Conservation (phyloP, 2,113 vertebrate genomes). For the Electrona antarctica region DNA sequence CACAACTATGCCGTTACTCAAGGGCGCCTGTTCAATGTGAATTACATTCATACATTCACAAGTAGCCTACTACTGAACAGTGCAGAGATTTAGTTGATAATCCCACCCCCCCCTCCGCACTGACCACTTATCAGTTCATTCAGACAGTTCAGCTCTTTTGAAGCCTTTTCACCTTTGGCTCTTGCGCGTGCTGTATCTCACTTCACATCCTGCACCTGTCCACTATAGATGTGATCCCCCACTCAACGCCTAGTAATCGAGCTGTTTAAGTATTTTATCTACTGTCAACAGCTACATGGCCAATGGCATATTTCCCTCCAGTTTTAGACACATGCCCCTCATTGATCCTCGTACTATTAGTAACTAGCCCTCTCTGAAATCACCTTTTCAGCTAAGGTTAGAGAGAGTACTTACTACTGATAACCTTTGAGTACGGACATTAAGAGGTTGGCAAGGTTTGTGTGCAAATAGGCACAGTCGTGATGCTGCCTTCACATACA, state of each 20-base stretch:
- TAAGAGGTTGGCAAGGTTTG: no score
- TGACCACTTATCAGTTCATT: slow-evolving; percentile 53
- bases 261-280: slow-evolving; percentile 41
- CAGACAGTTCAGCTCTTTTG: slow-evolving; percentile 45
- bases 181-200: slow-evolving; percentile 33
- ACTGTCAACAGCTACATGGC: slow-evolving; percentile 43
- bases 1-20: neutral
- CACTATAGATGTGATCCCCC: slow-evolving; percentile 34
- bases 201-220: slow-evolving; percentile 41
- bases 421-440: neutral
- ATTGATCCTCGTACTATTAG: slow-evolving; percentile 10
- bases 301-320: slow-evolving; percentile 14
- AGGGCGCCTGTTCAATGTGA: neutral
- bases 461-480: no score
- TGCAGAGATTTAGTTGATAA: neutral
- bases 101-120: slow-evolving; percentile 16
- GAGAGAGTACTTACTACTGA: neutral
- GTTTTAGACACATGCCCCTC: slow-evolving; percentile 6
- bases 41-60: neutral
- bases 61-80: neutral
- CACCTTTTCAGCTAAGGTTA: neutral
- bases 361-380: slow-evolving; percentile 7
- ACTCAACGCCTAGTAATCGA: slow-evolving; percentile 36
- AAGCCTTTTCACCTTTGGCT: slow-evolving; percentile 42
- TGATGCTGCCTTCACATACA: no score